These are phyloP conservation scores for Amorpha juglandis DNA, from an alignment of 2,888 invertebrate species.

Conservation along the genomic window DNA sequence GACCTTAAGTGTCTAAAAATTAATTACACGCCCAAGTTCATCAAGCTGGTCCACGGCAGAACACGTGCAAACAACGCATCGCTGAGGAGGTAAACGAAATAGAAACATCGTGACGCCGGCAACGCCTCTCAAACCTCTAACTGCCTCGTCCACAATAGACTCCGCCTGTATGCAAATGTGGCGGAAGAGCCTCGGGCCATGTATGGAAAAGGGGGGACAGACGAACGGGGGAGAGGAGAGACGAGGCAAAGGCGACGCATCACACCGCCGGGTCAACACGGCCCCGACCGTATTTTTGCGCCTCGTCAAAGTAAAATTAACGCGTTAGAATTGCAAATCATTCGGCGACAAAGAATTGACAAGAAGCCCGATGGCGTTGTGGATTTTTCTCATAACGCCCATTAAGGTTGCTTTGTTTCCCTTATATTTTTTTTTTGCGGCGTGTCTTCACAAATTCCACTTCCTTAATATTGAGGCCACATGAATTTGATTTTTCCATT, in stretches of 20 bases:
- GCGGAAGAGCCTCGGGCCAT: constrained; percentile 64
- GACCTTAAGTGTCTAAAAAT: neutral
- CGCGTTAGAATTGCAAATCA: constrained; percentile 83
- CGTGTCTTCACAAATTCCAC: constrained; percentile 39
- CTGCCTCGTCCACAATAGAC: constrained; percentile 67
- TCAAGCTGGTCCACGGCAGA: neutral
- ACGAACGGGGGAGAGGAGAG: constrained; percentile 28
- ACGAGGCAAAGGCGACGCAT: constrained; percentile 26
- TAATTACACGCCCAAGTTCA: neutral
- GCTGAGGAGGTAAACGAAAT: constrained; percentile 19
- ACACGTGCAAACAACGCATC: neutral
- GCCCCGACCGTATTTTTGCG: constrained; percentile 74
- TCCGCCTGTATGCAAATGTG: constrained; percentile 78
- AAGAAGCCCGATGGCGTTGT: constrained; percentile 68
- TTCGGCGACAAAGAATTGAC: constrained; percentile 76
- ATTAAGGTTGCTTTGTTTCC: constrained; percentile 64
- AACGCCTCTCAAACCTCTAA: constrained; percentile 67
- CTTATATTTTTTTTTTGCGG: constrained; percentile 33
- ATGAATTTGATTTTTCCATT: constrained; percentile 62
- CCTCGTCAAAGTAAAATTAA: constrained; percentile 82
- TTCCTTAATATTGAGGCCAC: constrained; percentile 57
- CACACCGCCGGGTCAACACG: constrained; percentile 60
- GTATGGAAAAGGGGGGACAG: constrained; percentile 34
- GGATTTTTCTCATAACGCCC: constrained; percentile 77
- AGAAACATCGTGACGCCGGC: constrained; percentile 35